A percentile compares a stretch with the other conserved stretches of the same genome.
Conservation (phyloP, 2,113 vertebrate species). For the Dicentrarchus labrax region DNA sequence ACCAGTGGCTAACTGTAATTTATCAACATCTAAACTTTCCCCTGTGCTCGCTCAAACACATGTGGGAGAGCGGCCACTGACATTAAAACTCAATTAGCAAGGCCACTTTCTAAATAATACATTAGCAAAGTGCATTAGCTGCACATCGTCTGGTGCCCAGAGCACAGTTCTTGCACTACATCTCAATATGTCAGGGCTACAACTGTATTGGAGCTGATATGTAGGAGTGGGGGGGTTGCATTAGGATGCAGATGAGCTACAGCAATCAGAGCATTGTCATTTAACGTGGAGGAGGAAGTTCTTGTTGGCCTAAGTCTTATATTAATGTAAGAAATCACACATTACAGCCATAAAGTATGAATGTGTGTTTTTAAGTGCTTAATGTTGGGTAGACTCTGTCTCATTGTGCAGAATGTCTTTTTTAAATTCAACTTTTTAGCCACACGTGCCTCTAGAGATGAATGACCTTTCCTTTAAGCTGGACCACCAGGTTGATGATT, state of each 20-base stretch:
- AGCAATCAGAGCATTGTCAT: slow-evolving; percentile 58
- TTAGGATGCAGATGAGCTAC: slow-evolving; percentile 64
- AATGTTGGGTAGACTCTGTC: not conserved
- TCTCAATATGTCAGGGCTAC: slow-evolving; percentile 81
- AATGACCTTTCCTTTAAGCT: no score
- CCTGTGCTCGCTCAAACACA: slow-evolving; percentile 73
- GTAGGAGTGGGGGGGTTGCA: slow-evolving; percentile 45
- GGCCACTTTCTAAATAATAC: slow-evolving; percentile 85
- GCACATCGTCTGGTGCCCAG: slow-evolving; percentile 69
- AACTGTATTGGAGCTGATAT: slow-evolving; percentile 69
- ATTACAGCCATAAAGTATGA: not conserved
- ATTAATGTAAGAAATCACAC: not conserved
- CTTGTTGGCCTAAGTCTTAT: not conserved
- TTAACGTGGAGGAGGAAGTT: slow-evolving; percentile 29
- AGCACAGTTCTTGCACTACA: slow-evolving; percentile 68
- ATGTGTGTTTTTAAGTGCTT: not conserved
- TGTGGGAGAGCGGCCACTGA: slow-evolving; percentile 80
- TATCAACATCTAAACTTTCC: slow-evolving; percentile 83
- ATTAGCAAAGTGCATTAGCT: slow-evolving; percentile 85
- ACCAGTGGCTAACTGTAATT: slow-evolving; percentile 77
- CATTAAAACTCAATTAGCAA: slow-evolving; percentile 87
- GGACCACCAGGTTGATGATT: not conserved
- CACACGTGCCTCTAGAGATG: not conserved
- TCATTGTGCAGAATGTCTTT: not conserved
- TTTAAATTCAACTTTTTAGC: not conserved